Base-by-base conservation (phyloP, 2,113 vertebrate genomes). In the Onychorhynchus coronatus region DNA sequence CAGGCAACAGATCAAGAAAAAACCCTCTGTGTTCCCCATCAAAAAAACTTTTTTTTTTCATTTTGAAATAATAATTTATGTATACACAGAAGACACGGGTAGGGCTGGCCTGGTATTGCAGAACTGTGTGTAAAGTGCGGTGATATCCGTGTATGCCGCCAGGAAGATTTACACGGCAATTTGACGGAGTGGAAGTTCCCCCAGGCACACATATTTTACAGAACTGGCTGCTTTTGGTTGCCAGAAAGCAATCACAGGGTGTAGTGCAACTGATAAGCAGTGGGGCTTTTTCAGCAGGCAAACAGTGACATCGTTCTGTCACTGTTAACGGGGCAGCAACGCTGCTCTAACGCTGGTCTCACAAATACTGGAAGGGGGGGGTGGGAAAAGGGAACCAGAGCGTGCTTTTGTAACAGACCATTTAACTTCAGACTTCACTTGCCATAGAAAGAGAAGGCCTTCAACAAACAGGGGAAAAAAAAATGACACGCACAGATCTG, bases 1-100 rank as follows among this genome's bases (percentile, higher is more conserved):
- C 15, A 70, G 20, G 13, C 62, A 88, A 83, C 15, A 17, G 14
- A 62, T 41, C 21, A 50, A 70, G 39, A 49, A 76, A 85, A 67
- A 58, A 5, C 2, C 6, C 6, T 53, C 37, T 65, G 13, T 17
- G 53, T 66, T 6, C 15, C 12, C 19, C 9, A 4, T 49, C 4
- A 22, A 75, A 53, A 42, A 31, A 11, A 2, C 6, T 4, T 7
- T 25, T 61, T 61, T 59, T 30, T 37, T 35, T 0, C 0, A 39
- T 59, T 83, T 59, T 35, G 25, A 72, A 83, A 55, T 52, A 65
- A 7, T 55, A 47, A 73, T 73, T 79, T 83, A 8, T 62, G 31
- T 42, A 31, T 22, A 62, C 1, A 2, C 37, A 71, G 63, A 80
- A 53, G 46, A 46, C 58, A 49, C 3, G 27, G 39, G 15, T 80